Base-by-base conservation (phyloP, 2,888 invertebrate genomes). In the Rhingia campestris region DNA sequence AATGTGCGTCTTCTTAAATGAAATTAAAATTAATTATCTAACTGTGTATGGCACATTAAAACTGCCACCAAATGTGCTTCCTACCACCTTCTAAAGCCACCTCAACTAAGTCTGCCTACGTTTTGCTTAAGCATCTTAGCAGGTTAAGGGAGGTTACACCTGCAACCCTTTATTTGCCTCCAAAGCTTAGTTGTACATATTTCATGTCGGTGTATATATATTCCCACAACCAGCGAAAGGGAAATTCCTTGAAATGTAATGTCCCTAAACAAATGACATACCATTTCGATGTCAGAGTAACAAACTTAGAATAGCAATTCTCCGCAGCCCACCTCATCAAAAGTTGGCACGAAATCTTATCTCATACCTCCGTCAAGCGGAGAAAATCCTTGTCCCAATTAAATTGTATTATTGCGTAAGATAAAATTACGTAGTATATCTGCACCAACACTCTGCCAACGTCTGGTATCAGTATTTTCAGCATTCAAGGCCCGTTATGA, bases 141-240 rank as follows among this genome's bases (percentile, higher is more conserved):
- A 73, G 77, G 73, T 82, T 82, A 82, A 74, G 64, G 64, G 82
- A 64, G 82, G 82, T 82, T 74, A 82, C 81, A 76, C 81, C 81
- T 64, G 59, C 59, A 66, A 58, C 70, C 58, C 49, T 69, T 58
- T 64, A 32, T 39, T 37, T 47, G 12, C 53, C 64, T 14, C 30
- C 45, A 12, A 35, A 56, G 6, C 43, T 14, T 43, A 10, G 37
- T 39, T 12, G 12, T 4, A 10, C 4, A 3, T 22, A 22, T 22
- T 22, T 22, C 22, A 2, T 22, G 22, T 30, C 33, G 4, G 35
- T 6, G 14, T 9, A 6, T 14, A 14, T 41, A 32, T 41, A 9
- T 35, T 4, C 35, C n/a, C 14, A 14, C 22, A 22, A 22, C 22
- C 22, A 22, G 2, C 22, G 49, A 63, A 56, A 7, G 37, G 51